Base-by-base conservation (phyloP, 1,140 invertebrate species). In the Parapsyche elsis region DNA sequence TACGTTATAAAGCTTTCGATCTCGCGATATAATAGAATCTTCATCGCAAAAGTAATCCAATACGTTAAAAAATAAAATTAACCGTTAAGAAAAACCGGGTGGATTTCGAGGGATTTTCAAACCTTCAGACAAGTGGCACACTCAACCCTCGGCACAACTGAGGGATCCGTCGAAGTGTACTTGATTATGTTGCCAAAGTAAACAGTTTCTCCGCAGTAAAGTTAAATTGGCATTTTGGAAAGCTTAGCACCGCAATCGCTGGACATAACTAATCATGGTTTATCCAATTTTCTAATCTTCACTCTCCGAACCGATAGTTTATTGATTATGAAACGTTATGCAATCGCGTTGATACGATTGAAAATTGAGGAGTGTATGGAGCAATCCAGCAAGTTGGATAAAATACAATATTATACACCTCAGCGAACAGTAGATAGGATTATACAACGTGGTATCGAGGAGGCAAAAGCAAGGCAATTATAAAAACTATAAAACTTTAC, bases 151-250 rank as follows among this genome's bases (percentile, higher is more conserved):
- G 2, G 2, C 49, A 1, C 10, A n/a, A n/a, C n/a, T 12, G 12
- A 16, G 12, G 10, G 49, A 16, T 53, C 5, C 16, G 7, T 53
- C 12, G 49, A 5, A 53, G 30, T 38, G 30, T 16, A 53, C 49
- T 53, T 53, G 10, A 53, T 10, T 53, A 10, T 12, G 45, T 46
- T 46, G 45, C 45, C 45, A 46, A 46, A 53, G 49, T 23, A 67
- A 26, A 67, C 64, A 2, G 57, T 67, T 30, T 26, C 19, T 67
- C 23, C 7, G n/a, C 26, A 10, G 21, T 12, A 67, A 67, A 67
- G 64, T 26, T 67, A 67, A 67, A 67, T 26, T 67, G 23, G 64
- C 21, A 24, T 16, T 53, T n/a, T n/a, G n/a, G n/a, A n/a, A n/a
- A n/a, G n/a, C n/a, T n/a, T 46, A 46, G 5, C 45, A 12, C 45